These are phyloP conservation scores for Nipponacmea schrenckii DNA, from an alignment of 2,888 invertebrate species.

Conservation along the genomic window DNA sequence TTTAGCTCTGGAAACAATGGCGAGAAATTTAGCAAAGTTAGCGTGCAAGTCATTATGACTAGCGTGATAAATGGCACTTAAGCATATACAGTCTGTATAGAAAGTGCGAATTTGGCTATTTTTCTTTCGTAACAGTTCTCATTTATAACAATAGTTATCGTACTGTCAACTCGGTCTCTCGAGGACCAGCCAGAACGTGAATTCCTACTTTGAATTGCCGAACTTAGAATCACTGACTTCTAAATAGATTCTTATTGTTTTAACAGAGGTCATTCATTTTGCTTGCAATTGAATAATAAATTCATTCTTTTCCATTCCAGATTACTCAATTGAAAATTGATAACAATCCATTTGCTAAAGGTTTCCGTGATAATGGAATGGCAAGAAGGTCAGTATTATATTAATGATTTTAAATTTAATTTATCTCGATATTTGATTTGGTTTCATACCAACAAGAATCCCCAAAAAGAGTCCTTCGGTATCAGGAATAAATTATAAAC, in stretches of 20 bases:
- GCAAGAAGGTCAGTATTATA: conserved; percentile 55
- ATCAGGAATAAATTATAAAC: no score
- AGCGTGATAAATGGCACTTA: conserved; percentile 5
- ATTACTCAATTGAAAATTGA: conserved; percentile 70
- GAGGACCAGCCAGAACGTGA: no score
- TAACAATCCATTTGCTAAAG: conserved; percentile 71
- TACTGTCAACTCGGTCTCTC: neutral
- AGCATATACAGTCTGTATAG: conserved; percentile 1
- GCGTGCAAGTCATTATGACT: conserved; percentile 12
- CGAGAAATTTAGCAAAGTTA: conserved; percentile 13
- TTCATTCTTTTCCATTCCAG: conserved; percentile 45
- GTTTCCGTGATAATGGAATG: conserved; percentile 75
- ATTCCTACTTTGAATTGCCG: neutral
- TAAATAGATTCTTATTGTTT: no score
- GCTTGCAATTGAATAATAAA: no score
- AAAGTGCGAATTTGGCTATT: conserved; percentile 4
- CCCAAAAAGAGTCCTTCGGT: no score
- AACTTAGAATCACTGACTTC: neutral
- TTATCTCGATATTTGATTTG: neutral
- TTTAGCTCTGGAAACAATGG: conserved; percentile 8
- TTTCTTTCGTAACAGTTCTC: conserved; percentile 4
- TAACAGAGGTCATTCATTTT: no score
- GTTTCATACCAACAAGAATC: neutral
- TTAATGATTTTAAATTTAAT: neutral
- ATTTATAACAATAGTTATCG: conserved; percentile 1